phyloP scores from a whole-genome alignment of 2,888 invertebrate species.

The Synergus itoensis region DNA sequence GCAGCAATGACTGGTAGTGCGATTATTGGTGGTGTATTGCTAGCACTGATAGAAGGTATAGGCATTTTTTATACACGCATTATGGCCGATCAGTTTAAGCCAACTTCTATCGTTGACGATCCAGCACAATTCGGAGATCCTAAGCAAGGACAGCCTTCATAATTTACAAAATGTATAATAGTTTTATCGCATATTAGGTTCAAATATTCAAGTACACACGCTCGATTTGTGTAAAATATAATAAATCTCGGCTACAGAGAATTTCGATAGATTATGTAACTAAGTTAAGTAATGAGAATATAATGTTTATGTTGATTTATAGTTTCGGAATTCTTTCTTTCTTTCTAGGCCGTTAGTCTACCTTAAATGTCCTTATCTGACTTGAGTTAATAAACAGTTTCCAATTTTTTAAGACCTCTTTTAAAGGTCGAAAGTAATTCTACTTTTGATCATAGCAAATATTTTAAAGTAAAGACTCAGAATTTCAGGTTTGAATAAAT shows the following conservation, averaged over 20 bases:
- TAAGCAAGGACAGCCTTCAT: constrained; percentile 70
- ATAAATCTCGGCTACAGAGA: constrained; percentile 47
- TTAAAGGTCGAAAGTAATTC: too few relatives aligned
- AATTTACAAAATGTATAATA: constrained; percentile 53
- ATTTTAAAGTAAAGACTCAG: too few relatives aligned
- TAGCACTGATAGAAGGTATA: constrained; percentile 98
- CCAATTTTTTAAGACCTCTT: background rate
- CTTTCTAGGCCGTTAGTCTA: background rate
- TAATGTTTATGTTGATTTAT: constrained; percentile 49
- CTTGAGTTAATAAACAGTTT: too few relatives aligned
- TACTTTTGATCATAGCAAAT: too few relatives aligned
- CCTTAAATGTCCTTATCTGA: background rate
- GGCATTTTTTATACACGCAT: constrained; percentile 96
- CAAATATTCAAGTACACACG: constrained; percentile 53
- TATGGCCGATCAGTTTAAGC: constrained; percentile 95
- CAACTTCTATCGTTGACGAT: constrained; percentile 88
- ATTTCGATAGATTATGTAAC: constrained; percentile 3
- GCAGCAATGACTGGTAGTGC: constrained; percentile 97
- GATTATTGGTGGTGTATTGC: constrained; percentile 94
- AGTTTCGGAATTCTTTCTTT: constrained; percentile 42
- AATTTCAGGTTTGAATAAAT: background rate
- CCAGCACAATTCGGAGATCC: constrained; percentile 85
- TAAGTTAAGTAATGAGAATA: constrained; percentile 25
- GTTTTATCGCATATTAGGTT: constrained; percentile 55
- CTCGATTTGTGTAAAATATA: constrained; percentile 27